Evolutionary conservation across 2,888 invertebrate genomes (phyloP), one percentile per base, ranked within the genome.

Genomic region (Lithodes maja): DNA sequence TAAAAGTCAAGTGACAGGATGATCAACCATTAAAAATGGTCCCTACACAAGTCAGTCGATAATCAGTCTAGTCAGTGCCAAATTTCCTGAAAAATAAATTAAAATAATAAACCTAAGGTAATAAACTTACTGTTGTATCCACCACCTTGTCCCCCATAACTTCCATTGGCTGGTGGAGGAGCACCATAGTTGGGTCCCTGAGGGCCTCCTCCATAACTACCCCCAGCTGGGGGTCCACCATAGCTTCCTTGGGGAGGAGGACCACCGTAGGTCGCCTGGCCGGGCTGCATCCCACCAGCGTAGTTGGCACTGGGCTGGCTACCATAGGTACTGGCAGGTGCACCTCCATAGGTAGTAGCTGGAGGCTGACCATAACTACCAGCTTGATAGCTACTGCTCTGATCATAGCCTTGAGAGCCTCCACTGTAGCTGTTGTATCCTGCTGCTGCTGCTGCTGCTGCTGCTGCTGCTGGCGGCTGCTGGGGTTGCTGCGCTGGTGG

Each of bases 1-100:
- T 83, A 33, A 33, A 33, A n/a, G 81, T 81, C 80, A 86, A 86
- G 54, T 86, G 86, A 81, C 33, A 74, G 81, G 77, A 61, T 80
- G 83, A 86, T 81, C 81, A 86, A 50, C 75, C 71, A 81, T 86
- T 54, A 54, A 61, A n/a, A 74, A 78, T 75, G 68, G 88, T 89
- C 84, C 84, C 85, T 68, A 85, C 17, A 52, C 15, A 89, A 15
- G 88, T 89, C 88, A 89, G 88, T 89, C 88, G 77, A 75, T 52
- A 69, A 84, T 80, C 84, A 89, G 88, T 89, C 88, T 89, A 68
- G 88, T 89, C 88, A 85, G 88, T 89, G 88, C 88, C 88, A 89
- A 9, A 89, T 69, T 68, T 71, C 85, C 85, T 85, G 85, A 85
- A 85, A 87, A 79, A 52, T 83, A 78, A 78, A 78, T 75, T 69